These are phyloP conservation scores for Drosophila limbata DNA, from an alignment of 2,888 invertebrate genomes.

Conservation along the genomic window DNA sequence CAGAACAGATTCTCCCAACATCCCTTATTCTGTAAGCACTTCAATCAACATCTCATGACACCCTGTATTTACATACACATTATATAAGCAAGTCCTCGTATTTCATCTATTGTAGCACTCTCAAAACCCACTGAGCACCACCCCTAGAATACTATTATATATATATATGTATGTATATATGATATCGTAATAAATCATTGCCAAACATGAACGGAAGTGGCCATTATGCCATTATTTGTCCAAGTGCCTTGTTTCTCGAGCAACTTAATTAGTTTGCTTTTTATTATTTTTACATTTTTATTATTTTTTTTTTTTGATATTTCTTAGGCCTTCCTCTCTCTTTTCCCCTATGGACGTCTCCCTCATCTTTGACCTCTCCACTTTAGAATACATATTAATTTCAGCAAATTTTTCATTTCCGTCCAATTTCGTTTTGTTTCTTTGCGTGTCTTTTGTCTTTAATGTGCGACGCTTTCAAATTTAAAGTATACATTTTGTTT, in stretches of 20 bases:
- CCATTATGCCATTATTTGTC: slow-evolving; percentile 63
- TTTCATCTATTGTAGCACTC: slow-evolving; percentile 2
- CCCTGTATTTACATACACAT: slow-evolving; percentile 3
- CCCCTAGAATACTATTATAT: slow-evolving; percentile 6
- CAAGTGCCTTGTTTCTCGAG: slow-evolving; percentile 26
- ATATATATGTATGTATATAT: not conserved
- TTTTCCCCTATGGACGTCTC: not conserved
- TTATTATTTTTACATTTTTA: slow-evolving; percentile 10
- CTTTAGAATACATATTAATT: slow-evolving; percentile 63
- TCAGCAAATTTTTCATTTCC: slow-evolving; percentile 73
- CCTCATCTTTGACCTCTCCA: slow-evolving; percentile 14
- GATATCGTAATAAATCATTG: slow-evolving; percentile 66
- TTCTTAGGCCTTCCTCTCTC: not conserved
- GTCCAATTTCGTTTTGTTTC: slow-evolving; percentile 41
- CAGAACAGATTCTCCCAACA: slow-evolving; percentile 2
- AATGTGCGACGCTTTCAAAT: slow-evolving; percentile 37
- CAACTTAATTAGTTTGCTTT: slow-evolving; percentile 73
- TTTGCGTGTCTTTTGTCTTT: slow-evolving; percentile 17
- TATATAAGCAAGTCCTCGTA: slow-evolving; percentile 3
- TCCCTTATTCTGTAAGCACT: slow-evolving; percentile 17
- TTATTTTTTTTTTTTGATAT: not conserved
- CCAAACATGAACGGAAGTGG: slow-evolving; percentile 62
- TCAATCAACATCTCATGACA: slow-evolving; percentile 30
- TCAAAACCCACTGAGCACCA: not conserved
- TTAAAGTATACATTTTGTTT: slow-evolving; percentile 38